A percentile compares a stretch with the other conserved stretches of the same genome.
These are phyloP conservation scores for Alosa sapidissima DNA, from an alignment of 2,797 vertebrate species.

Conservation along the genomic window DNA sequence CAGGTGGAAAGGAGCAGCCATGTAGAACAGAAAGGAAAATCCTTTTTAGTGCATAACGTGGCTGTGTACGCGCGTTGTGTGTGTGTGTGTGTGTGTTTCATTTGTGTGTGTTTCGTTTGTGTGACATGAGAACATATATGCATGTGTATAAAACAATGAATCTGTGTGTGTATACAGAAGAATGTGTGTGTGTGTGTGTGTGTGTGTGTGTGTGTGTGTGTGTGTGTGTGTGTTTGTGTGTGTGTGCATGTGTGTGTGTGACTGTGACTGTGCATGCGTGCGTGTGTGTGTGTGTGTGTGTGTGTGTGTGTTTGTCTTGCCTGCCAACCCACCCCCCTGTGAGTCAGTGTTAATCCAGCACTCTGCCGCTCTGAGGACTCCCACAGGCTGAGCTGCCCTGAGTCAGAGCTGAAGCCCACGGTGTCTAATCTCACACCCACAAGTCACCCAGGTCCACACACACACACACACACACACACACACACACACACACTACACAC, in stretches of 20 bases:
- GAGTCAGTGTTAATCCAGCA: constrained; percentile 61
- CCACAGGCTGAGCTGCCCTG: constrained; percentile 16
- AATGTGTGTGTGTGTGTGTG: background rate
- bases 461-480: constrained; percentile 1
- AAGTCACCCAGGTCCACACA: background rate
- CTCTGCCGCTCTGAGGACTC: constrained; percentile 43
- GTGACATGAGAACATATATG: background rate
- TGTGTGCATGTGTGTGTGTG: background rate
- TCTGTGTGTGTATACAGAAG: background rate
- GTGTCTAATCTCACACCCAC: constrained; percentile 18
- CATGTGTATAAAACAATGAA: too few species aligned
- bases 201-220: background rate
- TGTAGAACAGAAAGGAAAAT: background rate
- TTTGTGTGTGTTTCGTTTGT: background rate
- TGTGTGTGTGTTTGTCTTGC: background rate
- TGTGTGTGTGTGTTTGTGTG: background rate
- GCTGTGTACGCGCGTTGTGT: background rate
- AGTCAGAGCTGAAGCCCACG: constrained; percentile 1
- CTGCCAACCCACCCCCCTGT: constrained; percentile 44
- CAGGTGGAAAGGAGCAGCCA: background rate
- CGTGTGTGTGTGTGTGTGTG: background rate
- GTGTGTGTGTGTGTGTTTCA: background rate
- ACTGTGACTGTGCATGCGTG: background rate
- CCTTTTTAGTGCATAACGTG: background rate
- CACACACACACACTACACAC: background rate